Conservation (phyloP, 2,888 invertebrate species). For the Scaptomyza reducta region DNA sequence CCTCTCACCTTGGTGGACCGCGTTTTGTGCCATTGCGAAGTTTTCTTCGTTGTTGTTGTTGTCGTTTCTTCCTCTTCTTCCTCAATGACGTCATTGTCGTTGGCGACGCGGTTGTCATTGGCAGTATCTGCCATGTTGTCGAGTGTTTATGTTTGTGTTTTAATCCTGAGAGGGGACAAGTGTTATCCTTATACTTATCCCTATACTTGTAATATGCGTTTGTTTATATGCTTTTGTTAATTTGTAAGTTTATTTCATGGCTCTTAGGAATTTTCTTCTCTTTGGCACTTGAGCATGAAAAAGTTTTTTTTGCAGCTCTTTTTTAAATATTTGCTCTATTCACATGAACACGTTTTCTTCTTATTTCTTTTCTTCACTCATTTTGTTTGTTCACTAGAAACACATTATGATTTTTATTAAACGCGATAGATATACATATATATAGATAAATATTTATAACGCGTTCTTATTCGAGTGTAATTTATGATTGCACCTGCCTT, state of each 20-base stretch:
- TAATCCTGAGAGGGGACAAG: constrained; percentile 61
- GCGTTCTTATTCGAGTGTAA: constrained; percentile 37
- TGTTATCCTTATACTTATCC: constrained; percentile 54
- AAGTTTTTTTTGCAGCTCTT: constrained; percentile 25
- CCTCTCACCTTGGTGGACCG: constrained; percentile 74
- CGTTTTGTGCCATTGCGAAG: constrained; percentile 80
- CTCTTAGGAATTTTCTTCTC: constrained; percentile 48
- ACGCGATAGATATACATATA: constrained; percentile 31
- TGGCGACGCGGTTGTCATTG: constrained; percentile 55
- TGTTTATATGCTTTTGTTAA: constrained; percentile 39
- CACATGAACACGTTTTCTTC: constrained; percentile 42
- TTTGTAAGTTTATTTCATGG: constrained; percentile 65
- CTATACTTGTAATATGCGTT: constrained; percentile 32
- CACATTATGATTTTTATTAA: constrained; percentile 58
- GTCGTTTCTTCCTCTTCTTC: constrained; percentile 44
- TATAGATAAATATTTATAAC: constrained; percentile 19
- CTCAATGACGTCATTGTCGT: constrained; percentile 64
- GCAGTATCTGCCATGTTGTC: constrained; percentile 73
- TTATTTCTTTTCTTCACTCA: constrained; percentile 42
- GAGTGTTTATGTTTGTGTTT: constrained; percentile 60
- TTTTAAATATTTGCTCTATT: constrained; percentile 48
- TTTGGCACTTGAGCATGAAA: constrained; percentile 41
- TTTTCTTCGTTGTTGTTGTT: constrained; percentile 62
- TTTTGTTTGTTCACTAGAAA: constrained; percentile 45
- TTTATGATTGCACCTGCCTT: constrained; percentile 72